Evolutionary conservation across 1,140 invertebrate genomes (phyloP).

Genomic region (Drosophila jambulina): DNA sequence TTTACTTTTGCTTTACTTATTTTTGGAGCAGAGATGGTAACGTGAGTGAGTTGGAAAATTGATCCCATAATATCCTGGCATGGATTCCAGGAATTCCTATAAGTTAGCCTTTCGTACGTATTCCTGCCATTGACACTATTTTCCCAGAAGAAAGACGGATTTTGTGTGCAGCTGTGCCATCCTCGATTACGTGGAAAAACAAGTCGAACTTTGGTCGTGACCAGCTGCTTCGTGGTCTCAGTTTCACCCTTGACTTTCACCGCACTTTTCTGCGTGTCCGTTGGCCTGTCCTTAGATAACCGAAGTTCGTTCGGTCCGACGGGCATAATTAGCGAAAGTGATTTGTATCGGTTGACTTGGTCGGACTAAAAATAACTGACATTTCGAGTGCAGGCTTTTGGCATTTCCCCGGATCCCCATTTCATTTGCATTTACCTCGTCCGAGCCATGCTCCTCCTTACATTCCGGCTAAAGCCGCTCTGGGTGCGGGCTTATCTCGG

Average conservation of each 20-base stretch:
- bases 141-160: slow-evolving; percentile 1
- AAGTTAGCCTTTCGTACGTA: background rate
- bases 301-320: slow-evolving; percentile 16
- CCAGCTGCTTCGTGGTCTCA: slow-evolving; percentile 17
- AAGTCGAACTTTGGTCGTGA: slow-evolving; percentile 18
- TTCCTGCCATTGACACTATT: background rate
- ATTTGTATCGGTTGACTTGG: slow-evolving; percentile 61
- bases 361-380: slow-evolving; percentile 53
- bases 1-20: slow-evolving; percentile 9
- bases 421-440: slow-evolving; percentile 65
- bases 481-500: slow-evolving; percentile 37
- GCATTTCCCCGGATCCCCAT: slow-evolving; percentile 24
- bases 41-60: slow-evolving; percentile 23
- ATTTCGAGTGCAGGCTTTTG: slow-evolving; percentile 43
- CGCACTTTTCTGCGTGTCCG: slow-evolving; percentile 42
- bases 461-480: slow-evolving; percentile 3
- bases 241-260: slow-evolving; percentile 15
- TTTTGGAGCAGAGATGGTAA: slow-evolving; percentile 19
- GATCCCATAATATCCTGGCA: background rate
- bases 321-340: slow-evolving; percentile 79
- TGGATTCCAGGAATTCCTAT: background rate
- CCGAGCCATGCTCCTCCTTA: slow-evolving; percentile 3
- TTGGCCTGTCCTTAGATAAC: slow-evolving; percentile 27
- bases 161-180: background rate
- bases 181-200: slow-evolving; percentile 2